phyloP scores from a whole-genome alignment of 1,140 invertebrate species.

The Mya arenaria region DNA sequence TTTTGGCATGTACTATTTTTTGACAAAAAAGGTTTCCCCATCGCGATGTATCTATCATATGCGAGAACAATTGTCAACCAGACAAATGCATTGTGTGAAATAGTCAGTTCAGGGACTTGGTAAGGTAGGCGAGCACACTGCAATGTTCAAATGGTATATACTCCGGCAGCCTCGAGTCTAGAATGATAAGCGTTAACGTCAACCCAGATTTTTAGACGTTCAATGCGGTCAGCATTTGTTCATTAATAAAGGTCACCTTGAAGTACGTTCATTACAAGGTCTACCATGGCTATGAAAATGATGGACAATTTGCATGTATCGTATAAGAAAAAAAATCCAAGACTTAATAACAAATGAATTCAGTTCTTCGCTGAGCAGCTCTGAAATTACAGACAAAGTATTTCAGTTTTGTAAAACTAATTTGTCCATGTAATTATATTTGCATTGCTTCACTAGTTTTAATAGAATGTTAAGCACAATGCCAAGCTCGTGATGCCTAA shows the following conservation, averaged over 20 bases:
- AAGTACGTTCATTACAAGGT: conserved; percentile 32
- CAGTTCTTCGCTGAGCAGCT: no score
- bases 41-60: conserved; percentile 26
- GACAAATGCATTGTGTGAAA: conserved; percentile 44
- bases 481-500: no score
- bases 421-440: no score
- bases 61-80: conserved; percentile 49
- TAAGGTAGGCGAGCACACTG: conserved; percentile 25
- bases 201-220: conserved; percentile 13
- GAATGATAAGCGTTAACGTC: conserved; percentile 5
- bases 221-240: conserved; percentile 36
- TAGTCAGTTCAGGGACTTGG: conserved; percentile 43
- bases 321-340: conserved; percentile 11
- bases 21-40: conserved; percentile 19
- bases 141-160: conserved; percentile 26
- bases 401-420: no score
- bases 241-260: conserved; percentile 17
- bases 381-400: no score
- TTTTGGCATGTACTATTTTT: conserved; percentile 24
- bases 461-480: no score
- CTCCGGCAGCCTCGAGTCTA: conserved; percentile 26
- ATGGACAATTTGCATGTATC: not conserved
- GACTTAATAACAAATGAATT: conserved; percentile 44
- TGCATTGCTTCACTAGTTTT: no score
- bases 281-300: conserved; percentile 15